phyloP scores from a whole-genome alignment of 2,113 vertebrate species.

The Psammodynastes pulverulentus region DNA sequence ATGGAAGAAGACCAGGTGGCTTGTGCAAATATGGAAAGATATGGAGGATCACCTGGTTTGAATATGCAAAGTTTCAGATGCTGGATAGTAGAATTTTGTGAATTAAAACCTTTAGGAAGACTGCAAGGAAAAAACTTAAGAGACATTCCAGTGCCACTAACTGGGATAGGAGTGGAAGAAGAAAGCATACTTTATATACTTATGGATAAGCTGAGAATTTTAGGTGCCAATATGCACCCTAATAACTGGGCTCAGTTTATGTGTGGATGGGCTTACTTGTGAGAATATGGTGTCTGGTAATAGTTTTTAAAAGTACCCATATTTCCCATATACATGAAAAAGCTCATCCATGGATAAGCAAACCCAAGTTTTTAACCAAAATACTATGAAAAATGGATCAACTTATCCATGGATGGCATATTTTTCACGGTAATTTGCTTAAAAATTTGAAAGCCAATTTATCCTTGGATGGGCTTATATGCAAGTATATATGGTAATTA shows the following conservation, averaged over 20 bases:
- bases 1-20: background rate
- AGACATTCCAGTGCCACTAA: background rate
- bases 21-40: background rate
- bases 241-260: background rate
- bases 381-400: background rate
- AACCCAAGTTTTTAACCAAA: background rate
- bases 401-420: background rate
- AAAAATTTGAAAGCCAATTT: background rate
- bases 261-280: background rate
- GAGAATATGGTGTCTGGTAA: background rate
- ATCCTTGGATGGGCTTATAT: background rate
- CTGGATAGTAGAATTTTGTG: background rate
- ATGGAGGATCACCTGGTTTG: background rate
- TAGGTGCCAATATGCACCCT: background rate
- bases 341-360: background rate
- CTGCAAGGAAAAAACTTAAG: background rate
- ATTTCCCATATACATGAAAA: background rate
- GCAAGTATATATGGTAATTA: background rate
- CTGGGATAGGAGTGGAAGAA: background rate
- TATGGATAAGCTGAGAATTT: background rate
- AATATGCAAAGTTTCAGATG: background rate
- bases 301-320: background rate
- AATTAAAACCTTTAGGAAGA: background rate
- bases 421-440: background rate
- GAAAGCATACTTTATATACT: background rate